A percentile compares a stretch with the other conserved stretches of the same genome.
Conservation (phyloP, 2,113 vertebrate genomes). For the Conger conger region DNA sequence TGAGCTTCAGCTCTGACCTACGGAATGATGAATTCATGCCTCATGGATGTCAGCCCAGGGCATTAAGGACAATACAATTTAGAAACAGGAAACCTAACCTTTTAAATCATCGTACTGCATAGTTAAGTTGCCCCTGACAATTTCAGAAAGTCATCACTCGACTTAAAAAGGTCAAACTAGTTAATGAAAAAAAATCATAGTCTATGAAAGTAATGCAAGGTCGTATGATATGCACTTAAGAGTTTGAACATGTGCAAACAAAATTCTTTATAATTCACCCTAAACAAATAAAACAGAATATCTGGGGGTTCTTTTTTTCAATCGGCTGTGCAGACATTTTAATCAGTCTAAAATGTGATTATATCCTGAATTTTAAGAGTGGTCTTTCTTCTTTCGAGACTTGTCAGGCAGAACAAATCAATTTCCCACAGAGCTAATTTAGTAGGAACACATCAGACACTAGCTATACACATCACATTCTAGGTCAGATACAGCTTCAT, state of each 20-base stretch:
- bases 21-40: neutral
- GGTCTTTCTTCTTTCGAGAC: neutral
- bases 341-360: conserved; percentile 6
- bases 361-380: conserved; percentile 5
- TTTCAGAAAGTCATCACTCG: neutral
- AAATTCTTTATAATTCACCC: neutral
- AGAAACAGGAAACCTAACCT: neutral
- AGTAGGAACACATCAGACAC: conserved; percentile 8
- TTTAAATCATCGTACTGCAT: neutral
- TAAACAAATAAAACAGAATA: neutral
- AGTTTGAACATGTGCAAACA: neutral
- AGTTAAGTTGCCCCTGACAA: neutral
- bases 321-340: neutral
- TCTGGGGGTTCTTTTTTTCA: neutral
- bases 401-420: neutral
- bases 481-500: neutral
- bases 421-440: conserved; percentile 13
- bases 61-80: neutral
- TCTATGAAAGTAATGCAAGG: neutral
- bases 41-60: neutral
- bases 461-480: neutral
- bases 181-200: neutral
- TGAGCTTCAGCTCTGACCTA: neutral
- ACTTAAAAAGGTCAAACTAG: neutral
- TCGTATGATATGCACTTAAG: neutral